phyloP scores from a whole-genome alignment of 1,140 invertebrate genomes.

The Drosophila sucinea region DNA sequence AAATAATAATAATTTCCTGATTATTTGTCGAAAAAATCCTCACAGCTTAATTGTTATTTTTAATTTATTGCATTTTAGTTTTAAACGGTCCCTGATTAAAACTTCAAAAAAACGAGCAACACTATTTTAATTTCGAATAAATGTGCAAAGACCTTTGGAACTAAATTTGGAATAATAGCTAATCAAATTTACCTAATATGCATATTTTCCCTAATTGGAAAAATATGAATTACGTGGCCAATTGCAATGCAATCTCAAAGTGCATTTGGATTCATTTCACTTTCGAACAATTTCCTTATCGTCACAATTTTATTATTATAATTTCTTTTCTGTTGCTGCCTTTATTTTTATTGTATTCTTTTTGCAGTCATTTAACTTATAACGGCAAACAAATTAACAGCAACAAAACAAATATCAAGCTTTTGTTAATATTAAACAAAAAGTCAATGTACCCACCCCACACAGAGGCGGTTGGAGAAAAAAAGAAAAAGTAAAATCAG shows the following conservation, averaged over 20 bases:
- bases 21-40: too few species aligned
- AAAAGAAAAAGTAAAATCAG: constrained; percentile 56
- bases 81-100: too few species aligned
- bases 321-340: background rate
- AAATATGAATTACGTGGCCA: background rate
- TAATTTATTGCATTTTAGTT: too few species aligned
- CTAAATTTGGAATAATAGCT: background rate
- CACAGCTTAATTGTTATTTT: too few species aligned
- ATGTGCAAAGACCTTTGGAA: too few species aligned
- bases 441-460: constrained; percentile 58
- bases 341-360: background rate
- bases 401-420: constrained; percentile 55
- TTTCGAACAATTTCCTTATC: constrained; percentile 20
- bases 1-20: too few species aligned
- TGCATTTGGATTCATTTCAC: constrained; percentile 4
- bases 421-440: constrained; percentile 40
- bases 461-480: background rate
- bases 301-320: constrained; percentile 8
- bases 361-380: constrained; percentile 13
- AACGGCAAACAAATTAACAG: constrained; percentile 61
- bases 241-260: background rate
- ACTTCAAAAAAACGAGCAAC: too few species aligned
- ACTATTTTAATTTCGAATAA: too few species aligned
- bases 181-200: background rate
- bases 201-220: background rate